phyloP scores from a whole-genome alignment of 2,888 invertebrate genomes.

The Drosophila aldrichi region DNA sequence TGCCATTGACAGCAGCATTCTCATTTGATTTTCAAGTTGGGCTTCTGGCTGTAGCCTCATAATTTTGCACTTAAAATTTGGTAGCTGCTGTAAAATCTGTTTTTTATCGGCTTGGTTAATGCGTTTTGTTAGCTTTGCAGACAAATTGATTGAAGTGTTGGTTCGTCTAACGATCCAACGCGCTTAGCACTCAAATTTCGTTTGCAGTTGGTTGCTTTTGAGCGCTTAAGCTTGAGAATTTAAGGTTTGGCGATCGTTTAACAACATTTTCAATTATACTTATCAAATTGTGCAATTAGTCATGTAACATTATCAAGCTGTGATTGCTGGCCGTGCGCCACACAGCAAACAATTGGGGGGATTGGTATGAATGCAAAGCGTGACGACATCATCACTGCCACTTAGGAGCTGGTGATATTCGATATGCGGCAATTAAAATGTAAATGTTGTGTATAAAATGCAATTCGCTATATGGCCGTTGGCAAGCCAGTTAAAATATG shows the following conservation, averaged over 20 bases:
- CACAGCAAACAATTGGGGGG: conserved; percentile 31
- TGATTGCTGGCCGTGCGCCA: conserved; percentile 20
- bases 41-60: not conserved
- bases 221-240: not conserved
- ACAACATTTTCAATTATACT: conserved; percentile 12
- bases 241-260: conserved; percentile 14
- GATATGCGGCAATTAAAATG: conserved; percentile 76
- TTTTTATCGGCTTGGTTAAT: not conserved
- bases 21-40: not conserved
- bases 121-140: not conserved
- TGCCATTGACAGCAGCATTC: not conserved
- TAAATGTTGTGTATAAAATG: conserved; percentile 67
- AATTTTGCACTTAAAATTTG: not conserved
- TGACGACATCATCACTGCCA: conserved; percentile 56
- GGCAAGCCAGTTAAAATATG: conserved; percentile 60
- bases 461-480: conserved; percentile 53
- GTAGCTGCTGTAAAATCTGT: too few relatives aligned
- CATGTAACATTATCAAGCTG: conserved; percentile 31
- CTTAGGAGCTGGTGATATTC: conserved; percentile 43
- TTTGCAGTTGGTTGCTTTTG: not conserved
- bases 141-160: not conserved
- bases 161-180: not conserved
- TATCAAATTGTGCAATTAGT: conserved; percentile 39
- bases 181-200: not conserved
- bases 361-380: conserved; percentile 36